Conservation (phyloP, 2,888 invertebrate genomes). For the Neoascia interrupta region DNA sequence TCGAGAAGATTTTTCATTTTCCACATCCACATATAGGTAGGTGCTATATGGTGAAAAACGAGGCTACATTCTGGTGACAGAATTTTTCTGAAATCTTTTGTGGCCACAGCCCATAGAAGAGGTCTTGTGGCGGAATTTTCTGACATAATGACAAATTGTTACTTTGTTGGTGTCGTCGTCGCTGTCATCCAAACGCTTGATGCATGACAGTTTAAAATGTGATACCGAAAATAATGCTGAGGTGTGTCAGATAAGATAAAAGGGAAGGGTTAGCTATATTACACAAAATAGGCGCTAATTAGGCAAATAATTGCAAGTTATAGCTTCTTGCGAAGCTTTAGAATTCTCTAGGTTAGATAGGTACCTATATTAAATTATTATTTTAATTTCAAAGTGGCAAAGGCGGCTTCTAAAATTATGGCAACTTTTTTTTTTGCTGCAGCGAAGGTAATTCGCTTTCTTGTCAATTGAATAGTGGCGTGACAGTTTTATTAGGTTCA, state of each 20-base stretch:
- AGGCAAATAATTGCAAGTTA: slow-evolving; percentile 49
- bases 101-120: too few relatives aligned
- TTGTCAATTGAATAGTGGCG: too few relatives aligned
- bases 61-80: slow-evolving; percentile 21
- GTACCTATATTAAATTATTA: too few relatives aligned
- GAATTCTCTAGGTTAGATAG: too few relatives aligned
- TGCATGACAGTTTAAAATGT: slow-evolving; percentile 3
- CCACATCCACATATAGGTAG: background rate
- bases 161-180: slow-evolving; percentile 50
- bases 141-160: slow-evolving; percentile 50
- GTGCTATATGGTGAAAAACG: slow-evolving; percentile 1
- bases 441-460: too few relatives aligned
- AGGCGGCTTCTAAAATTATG: too few relatives aligned
- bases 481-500: too few relatives aligned
- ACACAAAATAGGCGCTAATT: slow-evolving; percentile 48
- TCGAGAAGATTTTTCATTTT: slow-evolving; percentile 1
- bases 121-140: slow-evolving; percentile 27
- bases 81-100: slow-evolving; percentile 13
- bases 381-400: too few relatives aligned
- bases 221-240: slow-evolving; percentile 3
- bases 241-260: slow-evolving; percentile 16
- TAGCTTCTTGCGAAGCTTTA: too few relatives aligned
- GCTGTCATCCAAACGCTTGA: too few relatives aligned
- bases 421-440: too few relatives aligned
- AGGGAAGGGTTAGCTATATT: slow-evolving; percentile 2